phyloP scores from a whole-genome alignment of 2,113 vertebrate genomes.

The Atherinomorus stipes region DNA sequence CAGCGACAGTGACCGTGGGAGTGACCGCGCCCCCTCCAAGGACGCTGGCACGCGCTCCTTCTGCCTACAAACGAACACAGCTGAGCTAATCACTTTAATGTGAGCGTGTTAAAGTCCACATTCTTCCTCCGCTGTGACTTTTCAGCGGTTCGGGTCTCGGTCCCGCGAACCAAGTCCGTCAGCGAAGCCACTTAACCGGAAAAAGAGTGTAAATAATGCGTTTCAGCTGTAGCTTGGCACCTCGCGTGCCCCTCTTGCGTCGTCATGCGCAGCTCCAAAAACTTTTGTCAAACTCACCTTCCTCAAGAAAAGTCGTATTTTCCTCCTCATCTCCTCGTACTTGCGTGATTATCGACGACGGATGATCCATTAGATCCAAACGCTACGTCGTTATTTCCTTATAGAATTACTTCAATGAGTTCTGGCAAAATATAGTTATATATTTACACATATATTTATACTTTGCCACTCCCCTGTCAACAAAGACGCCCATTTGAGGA shows the following conservation, averaged over 20 bases:
- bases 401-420: constrained; percentile 13
- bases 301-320: constrained; percentile 67
- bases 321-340: constrained; percentile 79
- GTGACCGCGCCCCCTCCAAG: constrained; percentile 43
- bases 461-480: constrained; percentile 65
- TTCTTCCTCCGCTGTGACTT: too few relatives aligned
- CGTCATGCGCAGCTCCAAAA: constrained; percentile 64
- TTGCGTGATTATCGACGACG: constrained; percentile 81
- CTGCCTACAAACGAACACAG: neutral
- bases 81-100: neutral
- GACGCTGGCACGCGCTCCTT: too few relatives aligned
- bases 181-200: too few relatives aligned
- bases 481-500: constrained; percentile 41
- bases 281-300: constrained; percentile 76
- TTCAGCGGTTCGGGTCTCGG: too few relatives aligned
- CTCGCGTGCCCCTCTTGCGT: neutral
- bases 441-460: constrained; percentile 38
- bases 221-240: too few relatives aligned
- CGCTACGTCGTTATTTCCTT: constrained; percentile 25
- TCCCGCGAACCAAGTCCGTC: too few relatives aligned
- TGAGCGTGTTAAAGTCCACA: too few relatives aligned
- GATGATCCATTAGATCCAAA: constrained; percentile 74
- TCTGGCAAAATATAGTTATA: constrained; percentile 9
- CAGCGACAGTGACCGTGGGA: constrained; percentile 34
- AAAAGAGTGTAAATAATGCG: too few relatives aligned